Conservation (phyloP, 2,113 vertebrate genomes). For the Kobus ellipsiprymnus region DNA sequence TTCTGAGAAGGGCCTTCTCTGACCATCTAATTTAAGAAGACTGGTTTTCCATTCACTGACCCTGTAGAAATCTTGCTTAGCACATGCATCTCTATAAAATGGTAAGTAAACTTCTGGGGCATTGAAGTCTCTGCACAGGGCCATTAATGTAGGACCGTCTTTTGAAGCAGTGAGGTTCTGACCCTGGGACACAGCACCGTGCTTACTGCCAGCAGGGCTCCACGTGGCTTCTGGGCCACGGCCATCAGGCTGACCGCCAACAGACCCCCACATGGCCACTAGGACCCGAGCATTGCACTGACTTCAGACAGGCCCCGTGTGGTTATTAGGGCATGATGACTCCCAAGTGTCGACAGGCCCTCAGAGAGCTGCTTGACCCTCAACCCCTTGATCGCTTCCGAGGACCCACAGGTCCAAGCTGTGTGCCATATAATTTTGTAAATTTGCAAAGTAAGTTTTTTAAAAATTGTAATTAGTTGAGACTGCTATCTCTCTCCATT, state of each 20-base stretch:
- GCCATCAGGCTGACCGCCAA: not conserved
- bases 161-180: not conserved
- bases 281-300: fast-evolving
- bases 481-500: not conserved
- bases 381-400: no score
- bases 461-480: no score
- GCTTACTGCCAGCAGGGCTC: not conserved
- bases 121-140: not conserved
- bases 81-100: not conserved
- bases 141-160: not conserved
- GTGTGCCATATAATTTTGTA: not conserved
- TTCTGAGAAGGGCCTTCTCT: not conserved
- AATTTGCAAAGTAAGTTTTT: not conserved
- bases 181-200: not conserved
- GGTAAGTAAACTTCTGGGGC: not conserved
- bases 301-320: not conserved
- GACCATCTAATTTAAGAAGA: not conserved
- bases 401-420: not conserved
- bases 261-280: not conserved
- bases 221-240: fast-evolving
- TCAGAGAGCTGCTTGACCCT: not conserved
- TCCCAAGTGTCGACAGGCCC: not conserved
- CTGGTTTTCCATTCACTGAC: not conserved
- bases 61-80: not conserved
- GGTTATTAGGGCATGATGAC: not conserved